These are phyloP conservation scores for Capreolus pygargus DNA, from an alignment of 2,113 vertebrate species.

Conservation along the genomic window DNA sequence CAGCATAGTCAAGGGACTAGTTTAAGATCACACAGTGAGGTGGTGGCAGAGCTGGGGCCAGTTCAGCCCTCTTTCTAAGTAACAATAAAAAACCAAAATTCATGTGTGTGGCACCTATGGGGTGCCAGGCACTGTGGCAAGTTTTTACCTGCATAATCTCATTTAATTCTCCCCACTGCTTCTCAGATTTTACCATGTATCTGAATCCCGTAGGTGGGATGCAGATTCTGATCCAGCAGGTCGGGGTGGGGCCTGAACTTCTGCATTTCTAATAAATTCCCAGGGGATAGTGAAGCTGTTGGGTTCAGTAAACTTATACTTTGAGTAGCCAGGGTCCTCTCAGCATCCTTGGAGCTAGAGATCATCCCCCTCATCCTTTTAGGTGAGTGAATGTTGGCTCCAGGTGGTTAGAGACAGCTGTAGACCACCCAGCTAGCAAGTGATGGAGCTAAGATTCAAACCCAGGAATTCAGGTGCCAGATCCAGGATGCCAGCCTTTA, in stretches of 20 bases:
- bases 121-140: background rate
- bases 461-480: background rate
- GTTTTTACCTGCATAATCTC: background rate
- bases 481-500: background rate
- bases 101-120: background rate
- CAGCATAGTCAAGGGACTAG: background rate
- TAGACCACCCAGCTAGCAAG: background rate
- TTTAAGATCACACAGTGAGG: background rate
- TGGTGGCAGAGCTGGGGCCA: background rate
- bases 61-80: background rate
- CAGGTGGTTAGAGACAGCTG: background rate
- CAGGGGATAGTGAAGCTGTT: background rate
- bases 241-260: background rate
- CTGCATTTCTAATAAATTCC: background rate
- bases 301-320: background rate
- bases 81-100: background rate
- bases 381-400: background rate
- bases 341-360: background rate
- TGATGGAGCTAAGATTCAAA: background rate
- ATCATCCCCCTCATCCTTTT: background rate
- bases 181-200: background rate
- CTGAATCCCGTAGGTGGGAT: background rate
- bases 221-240: background rate
- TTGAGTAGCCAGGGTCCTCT: background rate
- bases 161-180: background rate